Evolutionary conservation across 2,113 vertebrate species (phyloP).

Genomic region (Heloderma charlesbogerti): DNA sequence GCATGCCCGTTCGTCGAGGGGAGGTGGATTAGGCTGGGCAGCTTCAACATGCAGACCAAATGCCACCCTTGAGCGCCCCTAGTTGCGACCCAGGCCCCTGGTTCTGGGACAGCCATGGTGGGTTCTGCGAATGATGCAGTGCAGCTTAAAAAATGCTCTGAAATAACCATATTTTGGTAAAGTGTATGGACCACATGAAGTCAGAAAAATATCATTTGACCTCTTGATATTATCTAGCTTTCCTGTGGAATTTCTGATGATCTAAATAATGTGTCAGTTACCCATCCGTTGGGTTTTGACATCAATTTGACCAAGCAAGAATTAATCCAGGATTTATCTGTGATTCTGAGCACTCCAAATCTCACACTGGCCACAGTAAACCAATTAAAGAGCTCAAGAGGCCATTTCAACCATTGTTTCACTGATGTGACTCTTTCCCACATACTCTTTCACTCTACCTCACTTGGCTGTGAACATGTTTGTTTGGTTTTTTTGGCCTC

Average conservation of each 20-base stretch:
- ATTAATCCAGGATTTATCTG: slow-evolving; percentile 62
- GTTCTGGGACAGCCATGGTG: neutral
- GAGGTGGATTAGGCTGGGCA: no score
- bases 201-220: neutral
- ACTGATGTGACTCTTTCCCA: neutral
- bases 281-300: neutral
- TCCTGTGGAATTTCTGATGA: neutral
- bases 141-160: neutral
- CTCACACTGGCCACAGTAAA: neutral
- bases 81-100: neutral
- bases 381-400: neutral
- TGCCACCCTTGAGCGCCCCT: no score
- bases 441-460: neutral
- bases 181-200: neutral
- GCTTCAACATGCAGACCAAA: no score
- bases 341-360: slow-evolving; percentile 49
- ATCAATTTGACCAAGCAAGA: slow-evolving; percentile 70
- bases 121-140: neutral
- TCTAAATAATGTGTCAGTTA: neutral
- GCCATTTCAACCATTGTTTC: neutral
- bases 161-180: neutral
- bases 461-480: neutral
- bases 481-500: neutral
- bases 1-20: no score
- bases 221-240: neutral